These are phyloP conservation scores for Lynx canadensis DNA, from an alignment of 2,113 vertebrate genomes.

Conservation along the genomic window DNA sequence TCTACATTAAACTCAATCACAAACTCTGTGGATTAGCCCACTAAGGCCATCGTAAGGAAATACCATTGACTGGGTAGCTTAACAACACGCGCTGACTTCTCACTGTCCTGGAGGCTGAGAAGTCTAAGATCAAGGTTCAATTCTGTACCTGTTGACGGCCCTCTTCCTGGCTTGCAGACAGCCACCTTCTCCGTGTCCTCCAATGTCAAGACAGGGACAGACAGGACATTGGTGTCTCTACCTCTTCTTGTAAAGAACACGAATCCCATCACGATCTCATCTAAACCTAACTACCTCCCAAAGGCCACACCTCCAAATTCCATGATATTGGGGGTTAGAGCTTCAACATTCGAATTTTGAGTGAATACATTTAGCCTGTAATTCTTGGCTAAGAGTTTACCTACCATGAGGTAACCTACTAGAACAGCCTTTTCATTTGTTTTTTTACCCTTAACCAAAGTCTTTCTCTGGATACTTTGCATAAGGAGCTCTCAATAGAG, in stretches of 20 bases:
- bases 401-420: background rate
- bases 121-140: background rate
- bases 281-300: background rate
- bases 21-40: background rate
- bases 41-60: background rate
- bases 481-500: rapidly evolving
- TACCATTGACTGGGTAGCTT: background rate
- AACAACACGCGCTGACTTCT: no score
- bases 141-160: background rate
- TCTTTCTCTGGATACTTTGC: background rate
- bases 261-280: background rate
- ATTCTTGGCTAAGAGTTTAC: background rate
- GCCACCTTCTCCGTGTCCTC: background rate
- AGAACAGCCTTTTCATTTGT: background rate
- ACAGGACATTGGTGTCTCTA: background rate
- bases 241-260: background rate
- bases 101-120: background rate
- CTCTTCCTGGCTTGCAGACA: background rate
- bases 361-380: background rate
- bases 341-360: background rate
- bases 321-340: background rate
- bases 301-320: background rate
- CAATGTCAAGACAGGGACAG: background rate
- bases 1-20: background rate
- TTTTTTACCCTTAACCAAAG: background rate